A percentile compares a stretch with the other conserved stretches of the same genome.
Evolutionary conservation across 2,797 vertebrate species (phyloP).

Genomic region (Anguilla anguilla): DNA sequence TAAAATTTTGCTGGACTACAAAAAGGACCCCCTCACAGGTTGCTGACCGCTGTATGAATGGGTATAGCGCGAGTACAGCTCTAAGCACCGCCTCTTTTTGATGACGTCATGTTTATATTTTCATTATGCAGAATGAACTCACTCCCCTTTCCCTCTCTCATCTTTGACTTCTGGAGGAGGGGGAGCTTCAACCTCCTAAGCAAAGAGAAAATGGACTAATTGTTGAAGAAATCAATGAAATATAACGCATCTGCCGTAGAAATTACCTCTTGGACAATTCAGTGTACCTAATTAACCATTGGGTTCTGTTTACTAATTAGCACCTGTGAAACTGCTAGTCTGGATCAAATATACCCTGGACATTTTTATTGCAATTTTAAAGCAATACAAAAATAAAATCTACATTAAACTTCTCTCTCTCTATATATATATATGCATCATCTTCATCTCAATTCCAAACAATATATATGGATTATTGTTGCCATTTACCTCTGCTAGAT

Average conservation of each 20-base stretch:
- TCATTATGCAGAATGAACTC: conserved; percentile 27
- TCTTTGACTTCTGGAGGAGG: background rate
- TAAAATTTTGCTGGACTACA: background rate
- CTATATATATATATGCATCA: too few species aligned
- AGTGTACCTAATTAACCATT: too few species aligned
- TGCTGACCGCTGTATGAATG: conserved; percentile 32
- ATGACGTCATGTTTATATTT: conserved; percentile 23
- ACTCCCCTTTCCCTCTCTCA: background rate
- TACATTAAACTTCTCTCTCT: too few species aligned
- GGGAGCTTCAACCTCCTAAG: background rate
- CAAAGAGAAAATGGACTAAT: background rate
- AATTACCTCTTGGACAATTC: background rate
- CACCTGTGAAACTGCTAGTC: too few species aligned
- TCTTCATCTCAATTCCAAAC: too few species aligned
- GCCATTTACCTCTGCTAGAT: too few species aligned
- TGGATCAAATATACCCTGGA: too few species aligned
- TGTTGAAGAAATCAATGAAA: background rate
- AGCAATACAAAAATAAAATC: too few species aligned
- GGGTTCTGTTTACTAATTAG: too few species aligned
- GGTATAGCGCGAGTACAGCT: conserved; percentile 5
- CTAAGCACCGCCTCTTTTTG: conserved; percentile 16
- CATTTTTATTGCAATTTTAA: too few species aligned
- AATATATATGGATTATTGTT: too few species aligned
- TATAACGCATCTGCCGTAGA: too few species aligned
- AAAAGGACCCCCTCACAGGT: background rate